Conservation (phyloP, 2,113 vertebrate species). For the Oryzias curvinotus region DNA sequence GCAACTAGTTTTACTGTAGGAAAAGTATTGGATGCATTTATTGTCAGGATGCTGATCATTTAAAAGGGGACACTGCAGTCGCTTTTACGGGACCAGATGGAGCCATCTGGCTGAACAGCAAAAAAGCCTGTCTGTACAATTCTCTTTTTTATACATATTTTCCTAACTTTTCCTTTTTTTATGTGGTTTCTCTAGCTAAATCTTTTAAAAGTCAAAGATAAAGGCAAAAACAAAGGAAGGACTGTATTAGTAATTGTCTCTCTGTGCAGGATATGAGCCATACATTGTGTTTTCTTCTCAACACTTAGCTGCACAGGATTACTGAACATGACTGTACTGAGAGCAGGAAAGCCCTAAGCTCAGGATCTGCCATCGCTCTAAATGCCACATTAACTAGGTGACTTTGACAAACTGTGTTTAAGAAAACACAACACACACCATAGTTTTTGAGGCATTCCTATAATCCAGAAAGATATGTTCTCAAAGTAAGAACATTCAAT, state of each 20-base stretch:
- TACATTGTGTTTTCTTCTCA: too few relatives aligned
- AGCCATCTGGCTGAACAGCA: slow-evolving; percentile 30
- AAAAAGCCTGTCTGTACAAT: background rate
- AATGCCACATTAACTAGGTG: background rate
- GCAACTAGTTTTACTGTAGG: slow-evolving; percentile 11
- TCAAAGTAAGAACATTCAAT: background rate
- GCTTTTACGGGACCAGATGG: slow-evolving; percentile 52
- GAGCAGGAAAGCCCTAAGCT: background rate
- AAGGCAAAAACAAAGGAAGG: too few relatives aligned
- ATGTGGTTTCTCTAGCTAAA: too few relatives aligned
- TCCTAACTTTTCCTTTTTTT: background rate
- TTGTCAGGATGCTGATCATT: slow-evolving; percentile 33
- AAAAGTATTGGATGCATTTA: background rate
- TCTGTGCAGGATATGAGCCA: too few relatives aligned
- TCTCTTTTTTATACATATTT: background rate
- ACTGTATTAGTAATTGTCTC: too few relatives aligned
- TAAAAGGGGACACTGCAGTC: slow-evolving; percentile 38
- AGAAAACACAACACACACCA: background rate
- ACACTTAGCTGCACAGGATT: background rate
- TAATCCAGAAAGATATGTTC: background rate
- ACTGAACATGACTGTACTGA: background rate
- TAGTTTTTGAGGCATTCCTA: background rate
- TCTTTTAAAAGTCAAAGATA: too few relatives aligned
- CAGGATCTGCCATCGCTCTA: background rate
- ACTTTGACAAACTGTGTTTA: background rate